A percentile compares a stretch with the other conserved stretches of the same genome.
Conservation (phyloP, 1,140 invertebrate genomes). For the Leucophenga varia region DNA sequence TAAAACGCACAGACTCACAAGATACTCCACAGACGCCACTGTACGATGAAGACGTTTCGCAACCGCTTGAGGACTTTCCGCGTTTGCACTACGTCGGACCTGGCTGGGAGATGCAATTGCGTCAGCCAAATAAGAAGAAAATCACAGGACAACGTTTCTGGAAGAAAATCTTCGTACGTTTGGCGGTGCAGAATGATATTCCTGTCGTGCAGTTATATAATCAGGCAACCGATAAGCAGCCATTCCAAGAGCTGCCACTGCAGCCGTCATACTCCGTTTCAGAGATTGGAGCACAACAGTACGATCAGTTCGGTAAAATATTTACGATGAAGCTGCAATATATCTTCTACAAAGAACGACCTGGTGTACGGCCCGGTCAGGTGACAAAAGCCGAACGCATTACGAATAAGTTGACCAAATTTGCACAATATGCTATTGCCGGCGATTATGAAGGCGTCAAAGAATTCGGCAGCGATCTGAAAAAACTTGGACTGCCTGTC, state of each 20-base stretch:
- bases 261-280: slow-evolving; percentile 92
- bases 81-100: slow-evolving; percentile 75
- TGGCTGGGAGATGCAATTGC: slow-evolving; percentile 96
- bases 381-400: slow-evolving; percentile 91
- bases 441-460: slow-evolving; percentile 90
- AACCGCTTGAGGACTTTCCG: slow-evolving; percentile 91
- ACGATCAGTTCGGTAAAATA: slow-evolving; percentile 98
- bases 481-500: slow-evolving; percentile 91
- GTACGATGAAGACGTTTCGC: slow-evolving; percentile 92
- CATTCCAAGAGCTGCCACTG: slow-evolving; percentile 89
- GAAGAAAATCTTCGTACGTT: slow-evolving; percentile 92
- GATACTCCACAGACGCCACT: slow-evolving; percentile 87
- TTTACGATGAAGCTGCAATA: slow-evolving; percentile 98
- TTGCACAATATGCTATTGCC: slow-evolving; percentile 91
- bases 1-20: slow-evolving; percentile 65
- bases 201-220: slow-evolving; percentile 86
- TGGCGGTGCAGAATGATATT: slow-evolving; percentile 78
- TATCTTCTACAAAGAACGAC: slow-evolving; percentile 97
- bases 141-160: slow-evolving; percentile 95
- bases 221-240: slow-evolving; percentile 81
- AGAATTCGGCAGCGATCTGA: slow-evolving; percentile 88
- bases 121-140: slow-evolving; percentile 97
- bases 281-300: slow-evolving; percentile 92
- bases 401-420: slow-evolving; percentile 88
- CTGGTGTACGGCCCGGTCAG: slow-evolving; percentile 93